Percentiles rank a stretch among this genome's conserved stretches.
These are phyloP conservation scores for Eudemis profundana DNA, from an alignment of 2,888 invertebrate genomes.

Conservation along the genomic window DNA sequence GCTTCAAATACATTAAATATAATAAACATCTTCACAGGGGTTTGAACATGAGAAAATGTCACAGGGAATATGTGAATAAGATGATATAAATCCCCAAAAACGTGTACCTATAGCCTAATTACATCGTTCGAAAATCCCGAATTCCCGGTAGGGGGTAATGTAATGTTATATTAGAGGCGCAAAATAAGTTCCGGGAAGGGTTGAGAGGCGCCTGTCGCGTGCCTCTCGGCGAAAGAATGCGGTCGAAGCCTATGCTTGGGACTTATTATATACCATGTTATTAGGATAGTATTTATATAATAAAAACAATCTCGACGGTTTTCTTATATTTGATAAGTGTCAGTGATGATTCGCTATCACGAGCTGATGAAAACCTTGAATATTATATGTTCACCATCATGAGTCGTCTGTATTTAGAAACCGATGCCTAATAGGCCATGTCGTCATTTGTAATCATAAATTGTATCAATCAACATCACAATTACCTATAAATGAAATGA, in stretches of 20 bases:
- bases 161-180: slow-evolving; percentile 28
- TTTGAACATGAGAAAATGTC: neutral
- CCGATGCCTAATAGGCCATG: neutral
- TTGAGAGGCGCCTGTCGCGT: slow-evolving; percentile 20
- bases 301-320: slow-evolving; percentile 26
- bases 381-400: no score
- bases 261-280: slow-evolving; percentile 30
- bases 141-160: slow-evolving; percentile 31
- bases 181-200: slow-evolving; percentile 37
- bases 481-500: neutral
- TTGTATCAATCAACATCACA: neutral
- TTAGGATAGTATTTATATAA: slow-evolving; percentile 31
- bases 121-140: slow-evolving; percentile 23
- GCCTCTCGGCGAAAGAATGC: slow-evolving; percentile 40
- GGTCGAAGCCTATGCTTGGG: slow-evolving; percentile 20
- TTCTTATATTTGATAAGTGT: neutral
- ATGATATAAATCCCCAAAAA: slow-evolving; percentile 16
- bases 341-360: no score
- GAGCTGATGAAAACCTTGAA: no score
- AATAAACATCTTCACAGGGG: neutral
- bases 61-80: slow-evolving; percentile 4
- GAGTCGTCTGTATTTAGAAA: no score
- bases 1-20: neutral
- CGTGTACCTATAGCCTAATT: slow-evolving; percentile 31
- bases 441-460: neutral